Percentiles rank a stretch among this genome's conserved stretches.
Conservation (phyloP, 2,113 vertebrate genomes). For the Sorex fumeus region DNA sequence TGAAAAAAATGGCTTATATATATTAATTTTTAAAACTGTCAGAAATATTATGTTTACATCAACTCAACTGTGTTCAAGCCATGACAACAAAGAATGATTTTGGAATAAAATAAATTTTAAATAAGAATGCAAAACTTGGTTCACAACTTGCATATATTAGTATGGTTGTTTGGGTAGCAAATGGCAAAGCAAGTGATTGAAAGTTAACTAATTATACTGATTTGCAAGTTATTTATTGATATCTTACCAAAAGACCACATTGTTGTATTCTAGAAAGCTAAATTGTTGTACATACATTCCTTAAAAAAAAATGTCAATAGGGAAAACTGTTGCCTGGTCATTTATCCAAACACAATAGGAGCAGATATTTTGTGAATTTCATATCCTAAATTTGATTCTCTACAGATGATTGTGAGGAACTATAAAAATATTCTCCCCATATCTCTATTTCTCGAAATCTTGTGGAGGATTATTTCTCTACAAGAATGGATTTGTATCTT, state of each 20-base stretch:
- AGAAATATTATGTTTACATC: neutral
- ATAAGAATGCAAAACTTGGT: too few species aligned
- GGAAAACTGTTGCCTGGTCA: neutral
- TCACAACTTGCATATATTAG: too few species aligned
- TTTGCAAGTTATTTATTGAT: too few species aligned
- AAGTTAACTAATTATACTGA: too few species aligned
- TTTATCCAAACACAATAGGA: neutral
- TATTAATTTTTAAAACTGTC: neutral
- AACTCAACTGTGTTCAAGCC: neutral
- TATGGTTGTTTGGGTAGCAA: too few species aligned
- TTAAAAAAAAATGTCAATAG: neutral
- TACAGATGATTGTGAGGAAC: neutral
- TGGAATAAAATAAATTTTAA: neutral
- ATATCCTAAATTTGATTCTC: neutral
- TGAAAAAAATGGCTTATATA: neutral
- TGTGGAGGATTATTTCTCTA: neutral
- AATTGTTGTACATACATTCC: too few species aligned
- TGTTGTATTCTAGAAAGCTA: too few species aligned
- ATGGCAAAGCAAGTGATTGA: too few species aligned
- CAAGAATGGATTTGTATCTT: neutral
- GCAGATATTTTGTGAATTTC: constrained; percentile 27
- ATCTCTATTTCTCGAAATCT: neutral
- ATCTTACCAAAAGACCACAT: too few species aligned
- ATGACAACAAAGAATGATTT: constrained; percentile 36
- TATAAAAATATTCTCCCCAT: neutral